Evolutionary conservation across 2,888 invertebrate genomes (phyloP).

Genomic region (Beris morrisii): DNA sequence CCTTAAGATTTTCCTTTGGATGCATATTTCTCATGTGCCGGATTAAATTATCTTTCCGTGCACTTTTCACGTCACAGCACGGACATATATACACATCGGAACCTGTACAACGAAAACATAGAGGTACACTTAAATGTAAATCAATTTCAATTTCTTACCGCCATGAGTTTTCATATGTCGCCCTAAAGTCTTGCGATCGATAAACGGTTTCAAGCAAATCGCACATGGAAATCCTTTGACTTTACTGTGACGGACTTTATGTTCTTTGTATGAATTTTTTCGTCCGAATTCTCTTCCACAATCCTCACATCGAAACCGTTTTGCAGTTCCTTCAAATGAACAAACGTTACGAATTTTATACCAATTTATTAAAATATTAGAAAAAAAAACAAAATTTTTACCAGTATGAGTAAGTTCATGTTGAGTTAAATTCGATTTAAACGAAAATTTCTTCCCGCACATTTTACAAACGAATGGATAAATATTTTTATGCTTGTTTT

Average conservation of each 20-base stretch:
- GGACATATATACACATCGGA: constrained; percentile 71
- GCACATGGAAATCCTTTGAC: constrained; percentile 64
- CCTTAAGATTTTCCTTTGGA: constrained; percentile 52
- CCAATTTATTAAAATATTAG: neutral
- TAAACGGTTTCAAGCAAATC: constrained; percentile 68
- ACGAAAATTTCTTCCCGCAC: constrained; percentile 63
- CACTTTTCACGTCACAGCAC: constrained; percentile 70
- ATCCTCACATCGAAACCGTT: constrained; percentile 61
- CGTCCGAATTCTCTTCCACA: constrained; percentile 65
- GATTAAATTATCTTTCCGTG: constrained; percentile 76
- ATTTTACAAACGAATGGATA: constrained; percentile 64
- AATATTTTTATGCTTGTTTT: constrained; percentile 64
- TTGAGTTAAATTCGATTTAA: constrained; percentile 69
- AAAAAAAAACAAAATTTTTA: constrained; percentile 43
- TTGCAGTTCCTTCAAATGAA: constrained; percentile 48
- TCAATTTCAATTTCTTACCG: constrained; percentile 55
- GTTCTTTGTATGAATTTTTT: constrained; percentile 62
- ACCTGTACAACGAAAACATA: constrained; percentile 56
- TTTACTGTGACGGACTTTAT: constrained; percentile 60
- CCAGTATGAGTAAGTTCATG: constrained; percentile 61
- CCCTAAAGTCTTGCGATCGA: constrained; percentile 67
- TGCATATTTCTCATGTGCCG: constrained; percentile 78
- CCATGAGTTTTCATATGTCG: constrained; percentile 71
- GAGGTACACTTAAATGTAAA: constrained; percentile 2
- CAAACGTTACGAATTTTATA: neutral